Conservation (phyloP, 2,888 invertebrate genomes). For the Hyles lineata region DNA sequence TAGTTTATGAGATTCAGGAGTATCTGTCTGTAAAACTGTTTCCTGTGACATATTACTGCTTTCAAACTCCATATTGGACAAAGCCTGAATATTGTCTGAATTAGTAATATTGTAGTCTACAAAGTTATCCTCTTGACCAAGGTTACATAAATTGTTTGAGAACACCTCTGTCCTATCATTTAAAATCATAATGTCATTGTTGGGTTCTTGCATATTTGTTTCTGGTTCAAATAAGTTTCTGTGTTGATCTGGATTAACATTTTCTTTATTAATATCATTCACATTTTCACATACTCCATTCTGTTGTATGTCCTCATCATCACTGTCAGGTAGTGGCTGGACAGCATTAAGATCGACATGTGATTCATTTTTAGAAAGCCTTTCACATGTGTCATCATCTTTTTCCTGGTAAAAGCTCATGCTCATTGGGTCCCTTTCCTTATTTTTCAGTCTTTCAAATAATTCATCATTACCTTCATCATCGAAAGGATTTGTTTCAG, state of each 20-base stretch:
- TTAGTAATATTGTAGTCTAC: constrained; percentile 62
- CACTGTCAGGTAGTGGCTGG: constrained; percentile 82
- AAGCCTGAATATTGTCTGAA: constrained; percentile 62
- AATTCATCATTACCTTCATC: constrained; percentile 76
- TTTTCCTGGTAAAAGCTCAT: constrained; percentile 87
- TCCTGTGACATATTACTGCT: constrained; percentile 61
- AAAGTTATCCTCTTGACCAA: constrained; percentile 60
- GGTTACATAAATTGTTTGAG: constrained; percentile 54
- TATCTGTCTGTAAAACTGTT: constrained; percentile 71
- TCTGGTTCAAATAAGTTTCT: constrained; percentile 56
- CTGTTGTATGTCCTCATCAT: constrained; percentile 73
- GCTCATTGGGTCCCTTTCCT: constrained; percentile 87
- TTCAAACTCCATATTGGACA: constrained; percentile 69
- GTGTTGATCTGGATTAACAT: constrained; percentile 63
- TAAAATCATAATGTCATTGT: constrained; percentile 72
- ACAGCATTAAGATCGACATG: constrained; percentile 86
- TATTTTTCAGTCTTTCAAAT: constrained; percentile 81
- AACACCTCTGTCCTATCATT: constrained; percentile 61
- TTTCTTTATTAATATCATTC: constrained; percentile 67
- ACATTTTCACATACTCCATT: constrained; percentile 61
- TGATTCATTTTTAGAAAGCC: constrained; percentile 64
- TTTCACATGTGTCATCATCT: constrained; percentile 81
- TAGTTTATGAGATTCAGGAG: constrained; percentile 81
- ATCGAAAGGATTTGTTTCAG: constrained; percentile 79
- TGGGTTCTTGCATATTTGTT: constrained; percentile 61